These are phyloP conservation scores for Meta bourneti DNA, from an alignment of 2,888 invertebrate genomes.

Conservation along the genomic window DNA sequence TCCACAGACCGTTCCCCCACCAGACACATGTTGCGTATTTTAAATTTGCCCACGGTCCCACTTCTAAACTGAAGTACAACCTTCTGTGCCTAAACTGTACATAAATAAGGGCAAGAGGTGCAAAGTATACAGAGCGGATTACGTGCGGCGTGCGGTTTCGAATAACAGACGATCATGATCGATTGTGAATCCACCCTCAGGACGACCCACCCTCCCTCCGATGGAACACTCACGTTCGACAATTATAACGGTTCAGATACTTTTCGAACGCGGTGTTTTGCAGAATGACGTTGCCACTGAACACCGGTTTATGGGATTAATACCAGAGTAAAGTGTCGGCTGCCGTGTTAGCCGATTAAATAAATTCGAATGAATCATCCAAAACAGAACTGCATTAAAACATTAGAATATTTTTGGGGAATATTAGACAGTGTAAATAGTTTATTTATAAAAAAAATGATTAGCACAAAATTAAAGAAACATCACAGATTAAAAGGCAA, in stretches of 20 bases:
- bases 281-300: neutral
- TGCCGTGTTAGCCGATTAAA: neutral
- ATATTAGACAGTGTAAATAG: too few relatives aligned
- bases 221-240: neutral
- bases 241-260: neutral
- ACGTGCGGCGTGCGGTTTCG: slow-evolving; percentile 38
- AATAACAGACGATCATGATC: slow-evolving; percentile 45
- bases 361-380: neutral
- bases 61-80: neutral
- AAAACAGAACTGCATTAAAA: too few relatives aligned
- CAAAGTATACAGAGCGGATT: slow-evolving; percentile 12
- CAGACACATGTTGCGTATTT: neutral
- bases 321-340: neutral
- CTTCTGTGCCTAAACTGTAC: neutral
- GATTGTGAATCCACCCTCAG: slow-evolving; percentile 39
- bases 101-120: neutral
- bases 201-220: slow-evolving; percentile 1
- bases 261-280: neutral
- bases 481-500: too few relatives aligned
- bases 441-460: too few relatives aligned
- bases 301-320: neutral
- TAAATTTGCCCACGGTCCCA: neutral
- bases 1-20: too few relatives aligned
- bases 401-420: too few relatives aligned
- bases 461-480: too few relatives aligned